Evolutionary conservation across 2,888 invertebrate genomes (phyloP), one percentile per base, ranked within the genome.

Genomic region (Quadriops clusia): DNA sequence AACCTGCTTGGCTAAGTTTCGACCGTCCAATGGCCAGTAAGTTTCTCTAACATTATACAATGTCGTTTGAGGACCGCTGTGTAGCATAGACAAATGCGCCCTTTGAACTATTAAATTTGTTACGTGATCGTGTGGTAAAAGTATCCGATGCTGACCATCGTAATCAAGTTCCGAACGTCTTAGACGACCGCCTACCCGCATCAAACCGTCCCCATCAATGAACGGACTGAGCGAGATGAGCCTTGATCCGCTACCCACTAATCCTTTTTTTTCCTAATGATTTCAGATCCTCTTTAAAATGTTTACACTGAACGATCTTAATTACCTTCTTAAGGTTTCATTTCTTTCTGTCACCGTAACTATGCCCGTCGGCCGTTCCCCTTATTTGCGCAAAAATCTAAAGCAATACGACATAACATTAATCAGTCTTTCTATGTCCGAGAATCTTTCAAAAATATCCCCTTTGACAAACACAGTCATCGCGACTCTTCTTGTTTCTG

Each of bases 121-220:
- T 2, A 44, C 30, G 32, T 40, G 32, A 2, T 31, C 22, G 15
- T 21, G 24, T 3, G 46, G 44, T 3, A 51, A 18, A 4, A 51
- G 14, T 6, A 48, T 43, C 1, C 44, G 46, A 28, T 43, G 43
- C 34, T 41, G 35, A 18, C 42, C 30, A 5, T 28, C 15, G 20
- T 28, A 33, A 5, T 29, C 5, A n/a, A 44, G n/a, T 3, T 39
- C 28, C 4, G 47, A 32, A 1, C 39, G 25, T 27, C 37, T 25
- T 7, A 50, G 24, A 15, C 47, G 32, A 5, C 46, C 47, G 2
- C 47, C 51, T 3, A 49, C 48, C n/a, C 47, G 32, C 2, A 49
- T 7, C 7, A 49, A 18, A 3, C 38, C 40, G 1, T 36, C 17
- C 6, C 30, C 9, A 8, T 46, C 41, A 4, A 43, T 11, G 14